phyloP scores from a whole-genome alignment of 64 coral and sea anemone species.

The Trachythela sp. region DNA sequence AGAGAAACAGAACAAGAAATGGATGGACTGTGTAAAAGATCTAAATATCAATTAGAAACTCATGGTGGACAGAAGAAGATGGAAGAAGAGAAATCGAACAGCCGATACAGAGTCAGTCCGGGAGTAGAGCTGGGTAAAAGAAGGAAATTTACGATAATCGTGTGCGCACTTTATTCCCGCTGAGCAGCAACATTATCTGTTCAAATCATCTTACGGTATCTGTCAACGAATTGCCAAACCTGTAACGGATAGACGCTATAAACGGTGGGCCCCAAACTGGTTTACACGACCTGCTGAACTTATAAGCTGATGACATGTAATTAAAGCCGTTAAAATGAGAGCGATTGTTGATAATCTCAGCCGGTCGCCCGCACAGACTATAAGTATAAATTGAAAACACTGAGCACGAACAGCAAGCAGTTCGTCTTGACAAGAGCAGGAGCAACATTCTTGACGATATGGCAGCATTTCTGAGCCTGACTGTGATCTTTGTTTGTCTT shows the following conservation, averaged over 20 bases:
- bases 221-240: neutral
- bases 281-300: neutral
- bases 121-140: no score
- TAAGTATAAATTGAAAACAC: neutral
- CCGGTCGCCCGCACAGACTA: neutral
- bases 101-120: no score
- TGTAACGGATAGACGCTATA: neutral
- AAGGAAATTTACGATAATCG: no score
- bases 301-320: neutral
- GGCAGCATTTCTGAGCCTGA: neutral
- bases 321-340: neutral
- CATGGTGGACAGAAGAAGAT: no score
- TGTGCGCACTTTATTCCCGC: no score
- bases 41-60: no score
- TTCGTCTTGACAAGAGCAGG: neutral
- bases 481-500: neutral
- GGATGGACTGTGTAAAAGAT: no score
- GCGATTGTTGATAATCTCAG: neutral
- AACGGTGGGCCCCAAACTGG: no score
- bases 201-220: neutral
- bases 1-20: no score
- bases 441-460: neutral
- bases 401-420: neutral
- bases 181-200: neutral
- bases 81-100: no score